These are phyloP conservation scores for Xerus inauris DNA, from an alignment of 2,113 vertebrate genomes.

Conservation along the genomic window DNA sequence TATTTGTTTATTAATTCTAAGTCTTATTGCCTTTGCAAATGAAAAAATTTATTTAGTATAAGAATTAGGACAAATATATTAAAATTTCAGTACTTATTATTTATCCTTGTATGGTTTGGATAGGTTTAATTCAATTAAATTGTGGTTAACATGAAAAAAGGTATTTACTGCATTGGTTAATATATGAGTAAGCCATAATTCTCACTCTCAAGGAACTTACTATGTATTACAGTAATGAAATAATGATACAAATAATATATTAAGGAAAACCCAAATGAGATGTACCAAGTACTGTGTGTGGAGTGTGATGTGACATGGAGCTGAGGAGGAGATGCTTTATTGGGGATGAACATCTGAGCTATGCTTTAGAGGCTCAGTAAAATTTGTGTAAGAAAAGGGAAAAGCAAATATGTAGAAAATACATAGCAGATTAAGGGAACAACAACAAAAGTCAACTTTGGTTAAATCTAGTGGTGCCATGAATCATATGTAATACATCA, in stretches of 20 bases:
- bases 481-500: neutral
- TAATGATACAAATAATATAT: neutral
- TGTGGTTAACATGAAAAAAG: neutral
- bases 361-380: neutral
- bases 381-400: neutral
- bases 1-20: neutral
- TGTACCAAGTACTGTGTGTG: neutral
- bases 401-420: constrained; percentile 12
- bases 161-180: neutral
- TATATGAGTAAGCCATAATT: neutral
- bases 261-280: neutral
- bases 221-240: neutral
- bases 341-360: neutral
- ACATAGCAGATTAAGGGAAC: neutral
- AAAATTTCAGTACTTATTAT: neutral
- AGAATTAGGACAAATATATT: neutral
- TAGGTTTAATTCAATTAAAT: neutral
- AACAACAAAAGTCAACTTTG: neutral
- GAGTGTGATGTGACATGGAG: neutral
- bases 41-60: neutral
- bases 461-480: neutral
- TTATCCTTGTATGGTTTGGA: neutral
- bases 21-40: constrained; percentile 10
- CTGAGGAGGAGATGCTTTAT: neutral
- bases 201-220: neutral